Conservation (phyloP, 2,113 vertebrate genomes). For the Entelurus aequoreus region DNA sequence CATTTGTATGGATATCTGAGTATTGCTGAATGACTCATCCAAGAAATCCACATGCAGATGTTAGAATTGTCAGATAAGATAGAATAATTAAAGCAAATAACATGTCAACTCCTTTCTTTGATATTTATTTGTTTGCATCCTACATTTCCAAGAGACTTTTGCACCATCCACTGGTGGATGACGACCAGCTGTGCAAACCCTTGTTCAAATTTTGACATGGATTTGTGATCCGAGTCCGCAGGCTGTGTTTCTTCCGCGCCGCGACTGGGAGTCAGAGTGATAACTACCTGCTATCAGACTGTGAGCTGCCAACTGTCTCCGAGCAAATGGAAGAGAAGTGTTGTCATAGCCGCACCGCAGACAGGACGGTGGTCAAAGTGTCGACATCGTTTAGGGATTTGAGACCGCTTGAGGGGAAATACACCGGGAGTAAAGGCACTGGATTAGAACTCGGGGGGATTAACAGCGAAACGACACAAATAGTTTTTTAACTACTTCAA, state of each 20-base stretch:
- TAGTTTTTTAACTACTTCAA: no score
- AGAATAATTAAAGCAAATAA: not conserved
- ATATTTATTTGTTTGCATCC: not conserved
- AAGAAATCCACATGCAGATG: no score
- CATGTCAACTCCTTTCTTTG: not conserved
- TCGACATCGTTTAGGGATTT: conserved; percentile 21
- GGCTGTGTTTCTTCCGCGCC: conserved; percentile 24
- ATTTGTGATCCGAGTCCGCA: conserved; percentile 33
- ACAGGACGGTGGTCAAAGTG: conserved; percentile 14
- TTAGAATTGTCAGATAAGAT: no score
- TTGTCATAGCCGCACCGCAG: conserved; percentile 33
- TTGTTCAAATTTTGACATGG: conserved; percentile 37
- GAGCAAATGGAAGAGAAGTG: conserved; percentile 33
- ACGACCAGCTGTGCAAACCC: conserved; percentile 27
- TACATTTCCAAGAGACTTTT: not conserved
- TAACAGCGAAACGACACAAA: not conserved
- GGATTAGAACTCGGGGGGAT: conserved; percentile 1
- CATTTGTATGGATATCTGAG: not conserved
- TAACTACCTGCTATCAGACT: conserved; percentile 27
- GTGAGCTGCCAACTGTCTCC: conserved; percentile 25
- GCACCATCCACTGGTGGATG: conserved; percentile 5
- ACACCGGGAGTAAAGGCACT: not conserved
- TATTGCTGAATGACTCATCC: not conserved
- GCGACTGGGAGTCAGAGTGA: conserved; percentile 28
- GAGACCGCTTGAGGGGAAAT: conserved; percentile 1